Evolutionary conservation across 2,113 vertebrate genomes (phyloP), one percentile per base, ranked within the genome.

Genomic region (Sinocyclocheilus grahami): DNA sequence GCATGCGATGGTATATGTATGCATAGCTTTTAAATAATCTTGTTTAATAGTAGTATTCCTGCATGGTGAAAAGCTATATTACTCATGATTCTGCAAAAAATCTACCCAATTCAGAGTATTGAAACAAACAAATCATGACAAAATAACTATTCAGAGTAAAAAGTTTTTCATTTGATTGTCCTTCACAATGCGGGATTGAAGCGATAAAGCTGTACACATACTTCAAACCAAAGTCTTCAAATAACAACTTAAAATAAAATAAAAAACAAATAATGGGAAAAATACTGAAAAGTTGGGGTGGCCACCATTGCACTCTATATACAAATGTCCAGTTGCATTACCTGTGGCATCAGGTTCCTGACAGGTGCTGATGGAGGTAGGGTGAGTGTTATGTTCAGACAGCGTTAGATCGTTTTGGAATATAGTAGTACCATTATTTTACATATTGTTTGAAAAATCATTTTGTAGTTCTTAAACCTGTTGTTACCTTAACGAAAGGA

Each of bases 401-500:
- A 63, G 7, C 53, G 7, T 16, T 16, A 42, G 58, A 62, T 20
- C 24, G 6, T 77, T n/a, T 20, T 37, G 37, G 4, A 30, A 75
- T 75, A 9, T 20, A 30, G 9, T 48, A 75, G 20, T 46, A 3
- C 13, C 4, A 27, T 76, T 1, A 48, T 16, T 24, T 16, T 78
- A 6, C 27, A 33, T 30, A 11, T 18, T 20, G 7, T 9, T 27
- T 58, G 6, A 46, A 76, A 42, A 48, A n/a, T 22, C 1, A 46
- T 42, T 76, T 48, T 20, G 74, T n/a, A n/a, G 20, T 60, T 2
- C 42, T 48, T n/a, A 76, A 22, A 76, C 4, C 20, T 24, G 22
- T 10, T 1, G 10, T 55, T 92, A 98, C 98, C 97, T 98, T 97
- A 20, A 99, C 96, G 1, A 99, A 98, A 27, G 94, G 95, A 88